These are phyloP conservation scores for Cylindroiulus punctatus DNA, from an alignment of 2,888 invertebrate genomes.

Conservation along the genomic window DNA sequence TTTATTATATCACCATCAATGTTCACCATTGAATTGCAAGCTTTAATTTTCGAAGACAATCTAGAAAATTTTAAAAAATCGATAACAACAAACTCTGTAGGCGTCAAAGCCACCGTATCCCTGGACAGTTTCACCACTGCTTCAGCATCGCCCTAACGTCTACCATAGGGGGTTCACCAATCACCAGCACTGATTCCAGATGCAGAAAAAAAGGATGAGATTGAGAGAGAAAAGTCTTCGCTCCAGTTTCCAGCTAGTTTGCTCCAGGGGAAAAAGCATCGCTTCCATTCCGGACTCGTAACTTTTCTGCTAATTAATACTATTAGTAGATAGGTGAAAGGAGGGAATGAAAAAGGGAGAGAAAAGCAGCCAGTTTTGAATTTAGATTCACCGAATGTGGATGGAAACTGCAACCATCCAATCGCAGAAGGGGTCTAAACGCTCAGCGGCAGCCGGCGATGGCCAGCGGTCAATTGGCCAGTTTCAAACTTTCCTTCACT, in stretches of 20 bases:
- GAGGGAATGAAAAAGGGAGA: not conserved
- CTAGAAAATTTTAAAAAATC: too few relatives aligned
- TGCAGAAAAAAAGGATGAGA: not conserved
- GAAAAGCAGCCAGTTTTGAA: not conserved
- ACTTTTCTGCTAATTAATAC: constrained; percentile 1
- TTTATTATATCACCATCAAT: too few relatives aligned
- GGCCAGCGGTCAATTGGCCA: constrained; percentile 1
- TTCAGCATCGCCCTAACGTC: not conserved
- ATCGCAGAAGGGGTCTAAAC: constrained; percentile 1
- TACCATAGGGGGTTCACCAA: not conserved
- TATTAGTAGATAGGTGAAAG: not conserved
- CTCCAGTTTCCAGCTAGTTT: not conserved
- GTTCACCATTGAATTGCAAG: too few relatives aligned
- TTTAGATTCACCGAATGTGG: not conserved
- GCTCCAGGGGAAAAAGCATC: not conserved
- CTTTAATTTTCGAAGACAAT: too few relatives aligned
- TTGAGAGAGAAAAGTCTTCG: constrained; percentile 1
- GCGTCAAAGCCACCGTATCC: too few relatives aligned
- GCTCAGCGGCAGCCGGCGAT: not conserved
- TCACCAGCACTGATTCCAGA: not conserved
- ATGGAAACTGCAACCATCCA: not conserved
- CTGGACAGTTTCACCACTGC: not conserved
- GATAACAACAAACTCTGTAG: too few relatives aligned
- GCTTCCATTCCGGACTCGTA: constrained; percentile 1
- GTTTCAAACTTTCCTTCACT: not conserved